Evolutionary conservation across 2,113 vertebrate species (phyloP).

Genomic region (Heterocephalus glaber): DNA sequence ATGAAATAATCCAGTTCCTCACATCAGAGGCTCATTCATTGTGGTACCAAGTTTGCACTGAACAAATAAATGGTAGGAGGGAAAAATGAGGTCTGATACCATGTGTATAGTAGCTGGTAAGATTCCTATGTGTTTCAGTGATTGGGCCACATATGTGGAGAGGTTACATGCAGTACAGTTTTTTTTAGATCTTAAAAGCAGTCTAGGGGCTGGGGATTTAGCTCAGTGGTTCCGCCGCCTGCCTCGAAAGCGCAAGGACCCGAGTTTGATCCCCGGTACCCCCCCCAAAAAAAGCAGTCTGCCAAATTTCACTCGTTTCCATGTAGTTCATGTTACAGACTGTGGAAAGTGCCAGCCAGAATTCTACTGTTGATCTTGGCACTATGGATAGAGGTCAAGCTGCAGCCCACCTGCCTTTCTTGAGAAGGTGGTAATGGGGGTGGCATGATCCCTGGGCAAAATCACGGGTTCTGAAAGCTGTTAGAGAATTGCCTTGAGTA

Average conservation of each 20-base stretch:
- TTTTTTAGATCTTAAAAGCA: neutral
- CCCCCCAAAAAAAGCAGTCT: too few relatives aligned
- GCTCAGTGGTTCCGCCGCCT: too few relatives aligned
- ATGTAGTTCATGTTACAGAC: accelerated
- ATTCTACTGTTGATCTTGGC: neutral
- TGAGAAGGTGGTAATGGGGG: neutral
- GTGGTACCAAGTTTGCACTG: neutral
- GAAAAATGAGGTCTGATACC: too few relatives aligned
- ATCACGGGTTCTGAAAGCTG: neutral
- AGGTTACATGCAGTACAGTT: accelerated
- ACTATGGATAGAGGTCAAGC: neutral
- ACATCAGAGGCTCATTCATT: neutral
- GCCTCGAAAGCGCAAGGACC: too few relatives aligned
- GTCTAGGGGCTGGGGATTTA: too few relatives aligned
- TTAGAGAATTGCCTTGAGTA: neutral
- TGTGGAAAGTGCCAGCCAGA: neutral
- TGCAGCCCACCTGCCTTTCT: neutral
- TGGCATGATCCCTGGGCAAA: too few relatives aligned
- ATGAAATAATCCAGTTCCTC: neutral
- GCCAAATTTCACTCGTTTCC: neutral
- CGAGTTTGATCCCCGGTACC: too few relatives aligned
- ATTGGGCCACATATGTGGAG: neutral
- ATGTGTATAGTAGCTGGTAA: neutral
- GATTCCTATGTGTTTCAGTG: neutral
- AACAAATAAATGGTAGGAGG: neutral